A percentile compares a stretch with the other conserved stretches of the same genome.
Conservation (phyloP, 2,888 invertebrate genomes). For the Heliconius cydno region DNA sequence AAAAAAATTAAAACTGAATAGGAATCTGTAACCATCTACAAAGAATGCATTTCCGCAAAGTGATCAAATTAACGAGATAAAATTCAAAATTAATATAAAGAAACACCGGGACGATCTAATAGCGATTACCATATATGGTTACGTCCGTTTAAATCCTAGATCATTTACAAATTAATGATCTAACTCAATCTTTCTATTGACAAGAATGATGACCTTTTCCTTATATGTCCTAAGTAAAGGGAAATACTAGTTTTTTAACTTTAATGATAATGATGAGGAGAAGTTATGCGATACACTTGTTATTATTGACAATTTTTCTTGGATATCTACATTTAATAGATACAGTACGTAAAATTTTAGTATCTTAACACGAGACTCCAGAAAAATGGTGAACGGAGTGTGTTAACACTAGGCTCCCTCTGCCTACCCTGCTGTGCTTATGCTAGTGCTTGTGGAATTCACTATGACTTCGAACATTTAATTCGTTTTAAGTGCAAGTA, state of each 20-base stretch:
- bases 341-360: background rate
- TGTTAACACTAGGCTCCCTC: too few species aligned
- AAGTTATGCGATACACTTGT: background rate
- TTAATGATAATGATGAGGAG: conserved; percentile 1
- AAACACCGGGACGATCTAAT: conserved; percentile 19
- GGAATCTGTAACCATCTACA: background rate
- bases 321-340: background rate
- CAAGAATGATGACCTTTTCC: conserved; percentile 20
- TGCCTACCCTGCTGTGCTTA: too few species aligned
- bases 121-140: conserved; percentile 6
- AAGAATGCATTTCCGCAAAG: conserved; percentile 9
- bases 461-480: too few species aligned
- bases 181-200: background rate
- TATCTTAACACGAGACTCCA: too few species aligned
- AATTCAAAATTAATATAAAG: conserved; percentile 2
- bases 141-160: conserved; percentile 24
- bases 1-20: background rate
- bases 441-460: too few species aligned
- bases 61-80: conserved; percentile 1
- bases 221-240: background rate
- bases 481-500: too few species aligned
- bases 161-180: conserved; percentile 21
- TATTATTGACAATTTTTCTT: background rate
- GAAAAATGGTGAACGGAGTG: too few species aligned
- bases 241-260: conserved; percentile 22